Base-by-base conservation (phyloP, 53 echinoderm and acorn worm species). In the Arbacia lixula region DNA sequence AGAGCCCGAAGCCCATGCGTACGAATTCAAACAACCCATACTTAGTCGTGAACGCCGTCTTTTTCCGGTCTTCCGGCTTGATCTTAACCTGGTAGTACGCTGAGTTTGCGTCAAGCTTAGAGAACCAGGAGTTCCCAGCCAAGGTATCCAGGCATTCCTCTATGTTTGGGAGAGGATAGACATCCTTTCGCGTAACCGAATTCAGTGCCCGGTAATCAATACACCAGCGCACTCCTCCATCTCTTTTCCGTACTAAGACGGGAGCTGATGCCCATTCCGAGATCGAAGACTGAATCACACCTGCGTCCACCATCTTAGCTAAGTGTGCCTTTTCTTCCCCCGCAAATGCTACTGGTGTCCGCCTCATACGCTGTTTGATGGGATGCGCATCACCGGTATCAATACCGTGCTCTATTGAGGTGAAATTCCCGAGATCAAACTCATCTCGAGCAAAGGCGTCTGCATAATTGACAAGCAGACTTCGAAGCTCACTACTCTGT, bases 101-200 rank as follows among this genome's bases (percentile, higher is more conserved):
- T 0, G 87, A 63, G 22, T 86, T 85, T 2, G 85, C 85, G 51
- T 85, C 85, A 0, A 85, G 35, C 57, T 85, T 85, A 3, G 86
- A 86, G 35, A 86, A 86, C 86, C 74, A 86, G 6, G 10, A 33
- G 2, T 61, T 81, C 1, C 86, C 75, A 0, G 75, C 74, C 1
- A 86, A 64, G 6, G 86, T 86, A 21, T 86, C 86, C 46, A 86
- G 16, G 33, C 86, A 86, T 41, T 86, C 86, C 62, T 81, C 82
- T 21, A 81, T 61, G 29, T 39, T 42, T 0, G 68, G 81, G 6
- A 81, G 81, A 36, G 81, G 81, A 26, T 57, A 81, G 19, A 81
- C 60, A 62, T 81, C 83, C 33, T 64, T 83, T 19, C 4, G 12
- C 0, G 64, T 83, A 16, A 83, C 36, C 17, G 27, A 17, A 66